Base-by-base conservation (phyloP, 2,113 vertebrate genomes). In the Aepyceros melampus region DNA sequence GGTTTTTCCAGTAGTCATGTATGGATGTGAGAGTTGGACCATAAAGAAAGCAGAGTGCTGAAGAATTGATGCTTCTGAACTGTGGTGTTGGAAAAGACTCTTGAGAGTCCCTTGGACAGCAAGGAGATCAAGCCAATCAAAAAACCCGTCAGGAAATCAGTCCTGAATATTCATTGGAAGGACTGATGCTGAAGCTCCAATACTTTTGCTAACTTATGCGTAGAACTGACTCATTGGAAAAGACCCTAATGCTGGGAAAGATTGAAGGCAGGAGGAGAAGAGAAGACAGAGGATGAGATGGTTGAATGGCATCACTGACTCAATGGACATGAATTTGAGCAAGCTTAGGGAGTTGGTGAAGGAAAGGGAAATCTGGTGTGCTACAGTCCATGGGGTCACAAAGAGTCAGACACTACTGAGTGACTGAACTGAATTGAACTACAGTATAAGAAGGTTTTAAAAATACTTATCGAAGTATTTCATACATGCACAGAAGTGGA, bases 301-400 rank as follows among this genome's bases (percentile, higher is more conserved):
- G 14, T 64, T 64, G 60, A 15, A 33, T 64, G 31, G 60, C 60
- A 64, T 62, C 31, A 64, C 60, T 3, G 1, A 33, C 60, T 64
- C 60, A 3, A 64, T 64, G 60, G 3, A 64, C 31, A 64, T 33
- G 62, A 33, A 17, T 64, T 17, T 64, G 62, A 33, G 62, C 0
- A 33, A n/a, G 15, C 31, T 64, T 33, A 0, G 0, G 31, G 31
- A 33, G 15, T 17, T 64, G 7, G 31, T 64, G 62, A 64, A 4
- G 31, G 62, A 17, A 0, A 17, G 62, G 15, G 62, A 64, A 8
- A 9, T 14, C 15, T n/a, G 15, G 62, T 0, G 0, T 33, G 31
- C 62, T 64, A 15, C 31, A n/a, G 3, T 64, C 31, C 62, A n/a
- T 17, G 14, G 31, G 62, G 31, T 64, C 31, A n/a, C 62, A 64